A percentile compares a stretch with the other conserved stretches of the same genome.
Conservation (phyloP, 2,888 invertebrate species). For the Monopis laevigella region DNA sequence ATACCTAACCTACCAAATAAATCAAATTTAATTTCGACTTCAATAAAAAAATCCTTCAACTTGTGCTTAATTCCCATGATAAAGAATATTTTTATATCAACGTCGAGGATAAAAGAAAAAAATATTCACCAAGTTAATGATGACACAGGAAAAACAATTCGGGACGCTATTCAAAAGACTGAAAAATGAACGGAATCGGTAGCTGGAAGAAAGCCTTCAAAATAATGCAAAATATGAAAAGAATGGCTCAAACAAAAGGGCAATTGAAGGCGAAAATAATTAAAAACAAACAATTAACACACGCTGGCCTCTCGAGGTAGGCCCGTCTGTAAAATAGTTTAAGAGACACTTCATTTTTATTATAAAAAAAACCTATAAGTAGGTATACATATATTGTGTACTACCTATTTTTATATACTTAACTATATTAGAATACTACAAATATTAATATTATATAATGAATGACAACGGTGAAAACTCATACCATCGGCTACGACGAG, state of each 20-base stretch:
- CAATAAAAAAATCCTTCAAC: slow-evolving; percentile 5
- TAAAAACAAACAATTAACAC: slow-evolving; percentile 66
- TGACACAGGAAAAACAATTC: slow-evolving; percentile 51
- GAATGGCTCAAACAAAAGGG: slow-evolving; percentile 56
- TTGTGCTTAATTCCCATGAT: slow-evolving; percentile 1
- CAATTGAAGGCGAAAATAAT: slow-evolving; percentile 66
- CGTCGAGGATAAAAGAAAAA: slow-evolving; percentile 16
- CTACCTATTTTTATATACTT: too few species aligned
- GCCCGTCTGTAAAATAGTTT: slow-evolving; percentile 1
- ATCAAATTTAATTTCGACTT: slow-evolving; percentile 2
- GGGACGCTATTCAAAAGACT: slow-evolving; percentile 45
- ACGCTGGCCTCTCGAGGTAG: slow-evolving; percentile 27
- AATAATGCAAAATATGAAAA: slow-evolving; percentile 52
- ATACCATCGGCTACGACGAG: too few species aligned
- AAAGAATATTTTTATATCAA: slow-evolving; percentile 8
- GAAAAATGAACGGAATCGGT: slow-evolving; percentile 57
- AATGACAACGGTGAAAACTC: too few species aligned
- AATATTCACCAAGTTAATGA: slow-evolving; percentile 47
- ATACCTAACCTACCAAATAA: too few species aligned
- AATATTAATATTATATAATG: too few species aligned
- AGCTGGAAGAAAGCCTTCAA: slow-evolving; percentile 49
- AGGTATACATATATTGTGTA: too few species aligned
- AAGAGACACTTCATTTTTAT: not conserved
- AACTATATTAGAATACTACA: too few species aligned
- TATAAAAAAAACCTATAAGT: too few species aligned